Evolutionary conservation across 2,113 vertebrate genomes (phyloP).

Genomic region (Columba janthina): DNA sequence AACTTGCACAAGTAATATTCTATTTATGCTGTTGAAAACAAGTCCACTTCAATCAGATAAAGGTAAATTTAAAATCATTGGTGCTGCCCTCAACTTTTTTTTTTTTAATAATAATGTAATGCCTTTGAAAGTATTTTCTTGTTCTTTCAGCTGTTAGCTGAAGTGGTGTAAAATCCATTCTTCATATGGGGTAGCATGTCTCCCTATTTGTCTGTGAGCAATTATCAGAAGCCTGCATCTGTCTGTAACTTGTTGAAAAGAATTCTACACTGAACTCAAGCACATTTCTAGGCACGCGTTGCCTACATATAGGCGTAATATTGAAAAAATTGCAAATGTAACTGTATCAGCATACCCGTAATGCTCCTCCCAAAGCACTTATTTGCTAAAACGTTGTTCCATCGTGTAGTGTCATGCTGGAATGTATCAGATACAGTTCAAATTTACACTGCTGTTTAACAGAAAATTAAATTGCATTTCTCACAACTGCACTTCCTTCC

Average conservation of each 20-base stretch:
- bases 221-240: not conserved
- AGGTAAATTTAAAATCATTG: not conserved
- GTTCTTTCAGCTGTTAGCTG: not conserved
- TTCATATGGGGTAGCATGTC: not conserved
- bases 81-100: not conserved
- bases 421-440: not conserved
- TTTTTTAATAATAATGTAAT: not conserved
- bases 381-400: not conserved
- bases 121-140: not conserved
- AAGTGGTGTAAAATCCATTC: not conserved
- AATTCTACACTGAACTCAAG: not conserved
- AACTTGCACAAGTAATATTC: not conserved
- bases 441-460: not conserved
- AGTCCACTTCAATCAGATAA: not conserved
- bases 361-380: not conserved
- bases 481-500: conserved; percentile 41
- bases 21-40: not conserved
- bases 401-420: not conserved
- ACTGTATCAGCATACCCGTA: not conserved
- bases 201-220: not conserved
- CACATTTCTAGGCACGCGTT: not conserved
- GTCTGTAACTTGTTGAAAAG: conserved; percentile 2
- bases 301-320: not conserved
- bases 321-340: not conserved
- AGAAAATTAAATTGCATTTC: conserved; percentile 39